Percentiles rank a stretch among this genome's conserved stretches.
phyloP scores from a whole-genome alignment of 2,113 vertebrate species.

The Bos javanicus region DNA sequence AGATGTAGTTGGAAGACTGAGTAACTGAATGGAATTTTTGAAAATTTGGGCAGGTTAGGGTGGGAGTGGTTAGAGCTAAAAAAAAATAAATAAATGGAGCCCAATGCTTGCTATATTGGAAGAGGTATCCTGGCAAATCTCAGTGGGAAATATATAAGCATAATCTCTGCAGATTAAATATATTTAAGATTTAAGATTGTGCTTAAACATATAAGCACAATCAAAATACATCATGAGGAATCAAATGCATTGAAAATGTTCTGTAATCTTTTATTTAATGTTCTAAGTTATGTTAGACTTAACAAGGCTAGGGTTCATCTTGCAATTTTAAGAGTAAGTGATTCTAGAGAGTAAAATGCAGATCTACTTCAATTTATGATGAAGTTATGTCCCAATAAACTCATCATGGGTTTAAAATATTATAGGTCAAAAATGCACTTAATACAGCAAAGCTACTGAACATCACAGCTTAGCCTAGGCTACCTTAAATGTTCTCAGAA shows the following conservation, averaged over 20 bases:
- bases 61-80: background rate
- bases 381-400: background rate
- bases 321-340: background rate
- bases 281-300: background rate
- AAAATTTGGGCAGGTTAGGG: background rate
- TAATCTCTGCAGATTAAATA: no score
- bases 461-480: background rate
- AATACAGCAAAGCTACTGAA: background rate
- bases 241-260: background rate
- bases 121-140: background rate
- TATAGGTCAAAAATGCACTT: background rate
- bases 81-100: background rate
- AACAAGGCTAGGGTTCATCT: background rate
- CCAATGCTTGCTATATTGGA: background rate
- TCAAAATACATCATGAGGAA: background rate
- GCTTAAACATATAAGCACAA: no score
- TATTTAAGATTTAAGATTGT: no score
- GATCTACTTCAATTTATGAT: background rate
- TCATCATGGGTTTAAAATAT: background rate
- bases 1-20: background rate
- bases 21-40: background rate
- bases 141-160: background rate
- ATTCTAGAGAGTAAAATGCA: background rate
- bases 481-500: background rate
- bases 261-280: background rate